Base-by-base conservation (phyloP, 2,888 invertebrate species). In the Chironomus tentans region DNA sequence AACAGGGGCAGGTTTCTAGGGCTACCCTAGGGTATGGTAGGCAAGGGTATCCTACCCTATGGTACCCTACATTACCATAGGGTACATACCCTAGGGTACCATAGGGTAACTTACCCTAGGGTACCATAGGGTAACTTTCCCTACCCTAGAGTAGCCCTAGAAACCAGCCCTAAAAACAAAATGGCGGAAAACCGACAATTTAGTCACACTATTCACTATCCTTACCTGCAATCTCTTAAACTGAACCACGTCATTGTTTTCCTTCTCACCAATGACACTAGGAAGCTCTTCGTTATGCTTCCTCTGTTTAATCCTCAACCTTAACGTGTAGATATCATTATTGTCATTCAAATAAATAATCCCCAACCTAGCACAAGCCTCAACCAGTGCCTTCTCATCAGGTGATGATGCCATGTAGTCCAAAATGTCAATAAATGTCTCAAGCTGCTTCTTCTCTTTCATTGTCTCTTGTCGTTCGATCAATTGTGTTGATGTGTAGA, bases 331-430 rank as follows among this genome's bases (percentile, higher is more conserved):
- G 61, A 89, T 87, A 78, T 88, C 90, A 6, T 91, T 87, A 79
- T 92, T 91, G 77, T 92, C 88, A 1, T 90, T 90, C 1, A 89
- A 84, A 77, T 91, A 88, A 2, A 90, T 88, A n/a, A 92, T 86
- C 0, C 92, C 92, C 47, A 89, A 88, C 84, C 91, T 89, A 77
- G 92, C 91, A 18, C 94, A 92, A 0, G 94, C 94, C 82, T 95
- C 95, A 0, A 97, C 92, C 15, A 97, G 84, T 0, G 97, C 95
- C 79, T 96, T 95, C 21, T 74, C 65, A 46, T 68, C 65, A 1
- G 74, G 68, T 5, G 47, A 22, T 10, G 68, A 74, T 68, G 74
- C 68, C n/a, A 48, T 24, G 47, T 74, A 74, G 10, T 74, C 74
- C 0, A 76, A 21, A 4, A 79, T 83, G 82, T 82, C 81, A 38